Conservation (phyloP, 2,113 vertebrate genomes). For the Centrocercus urophasianus region DNA sequence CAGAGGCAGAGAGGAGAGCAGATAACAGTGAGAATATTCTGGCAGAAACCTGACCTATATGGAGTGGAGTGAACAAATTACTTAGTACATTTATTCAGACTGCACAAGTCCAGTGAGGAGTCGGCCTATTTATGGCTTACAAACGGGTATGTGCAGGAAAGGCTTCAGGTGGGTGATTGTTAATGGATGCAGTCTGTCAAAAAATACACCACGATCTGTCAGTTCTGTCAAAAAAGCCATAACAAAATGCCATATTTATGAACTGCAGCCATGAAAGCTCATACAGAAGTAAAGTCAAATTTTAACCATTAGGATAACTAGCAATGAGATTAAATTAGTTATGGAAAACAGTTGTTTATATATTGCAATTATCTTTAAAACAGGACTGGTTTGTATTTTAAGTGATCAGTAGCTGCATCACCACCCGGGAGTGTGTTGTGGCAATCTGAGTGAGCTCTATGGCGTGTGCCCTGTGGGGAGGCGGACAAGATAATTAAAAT, state of each 20-base stretch:
- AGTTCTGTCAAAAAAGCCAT: neutral
- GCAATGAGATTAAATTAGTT: neutral
- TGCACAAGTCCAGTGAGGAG: neutral
- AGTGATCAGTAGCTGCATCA: neutral
- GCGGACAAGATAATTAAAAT: slow-evolving; percentile 54
- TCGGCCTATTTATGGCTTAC: neutral
- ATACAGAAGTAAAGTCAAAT: neutral
- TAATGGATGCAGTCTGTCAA: neutral
- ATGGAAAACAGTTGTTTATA: neutral
- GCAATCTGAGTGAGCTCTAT: slow-evolving; percentile 35
- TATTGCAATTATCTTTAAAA: slow-evolving; percentile 21
- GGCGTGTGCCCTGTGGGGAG: slow-evolving; percentile 51
- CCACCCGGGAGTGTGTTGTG: neutral
- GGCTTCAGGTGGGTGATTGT: neutral
- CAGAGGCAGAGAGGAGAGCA: neutral
- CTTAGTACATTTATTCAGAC: neutral
- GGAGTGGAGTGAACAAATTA: neutral
- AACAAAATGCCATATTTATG: neutral
- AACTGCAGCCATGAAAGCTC: neutral
- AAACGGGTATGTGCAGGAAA: neutral
- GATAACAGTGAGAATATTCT: neutral
- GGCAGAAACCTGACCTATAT: neutral
- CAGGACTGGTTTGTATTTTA: slow-evolving; percentile 1
- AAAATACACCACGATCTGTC: neutral
- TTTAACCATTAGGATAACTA: neutral